Percentiles rank a stretch among this genome's conserved stretches.
These are phyloP conservation scores for Austrofundulus limnaeus DNA, from an alignment of 2,113 vertebrate species.

Conservation along the genomic window DNA sequence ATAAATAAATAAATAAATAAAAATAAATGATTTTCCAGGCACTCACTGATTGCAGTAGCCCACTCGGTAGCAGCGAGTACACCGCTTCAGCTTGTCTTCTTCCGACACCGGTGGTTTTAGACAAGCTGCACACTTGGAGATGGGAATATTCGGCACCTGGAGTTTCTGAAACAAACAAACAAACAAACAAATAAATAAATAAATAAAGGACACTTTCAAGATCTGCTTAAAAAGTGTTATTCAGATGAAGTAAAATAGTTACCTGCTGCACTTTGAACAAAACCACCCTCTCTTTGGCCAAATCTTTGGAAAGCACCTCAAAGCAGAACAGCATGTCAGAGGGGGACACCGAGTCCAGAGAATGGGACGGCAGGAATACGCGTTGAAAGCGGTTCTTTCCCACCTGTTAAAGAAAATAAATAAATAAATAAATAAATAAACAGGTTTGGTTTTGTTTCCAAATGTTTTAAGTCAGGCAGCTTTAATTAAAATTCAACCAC, in stretches of 20 bases:
- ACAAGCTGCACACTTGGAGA: constrained; percentile 93
- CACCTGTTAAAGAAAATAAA: constrained; percentile 80
- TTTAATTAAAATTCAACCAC: background rate
- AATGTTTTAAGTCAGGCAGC: background rate
- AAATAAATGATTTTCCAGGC: no score
- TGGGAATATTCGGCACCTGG: constrained; percentile 89
- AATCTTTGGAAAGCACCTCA: constrained; percentile 91
- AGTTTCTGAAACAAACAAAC: constrained; percentile 80
- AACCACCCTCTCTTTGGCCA: constrained; percentile 92
- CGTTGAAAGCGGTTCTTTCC: constrained; percentile 89
- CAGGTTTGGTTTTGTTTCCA: background rate
- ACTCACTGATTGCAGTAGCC: constrained; percentile 99
- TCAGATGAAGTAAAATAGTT: background rate
- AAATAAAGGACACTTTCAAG: background rate
- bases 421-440: no score
- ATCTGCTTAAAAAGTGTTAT: background rate
- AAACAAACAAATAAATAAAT: no score
- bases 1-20: no score
- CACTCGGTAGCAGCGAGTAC: constrained; percentile 95
- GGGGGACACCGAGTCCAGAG: constrained; percentile 87
- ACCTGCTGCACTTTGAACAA: constrained; percentile 94
- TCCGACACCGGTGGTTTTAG: constrained; percentile 90
- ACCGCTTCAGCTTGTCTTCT: constrained; percentile 94
- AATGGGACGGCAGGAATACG: constrained; percentile 86
- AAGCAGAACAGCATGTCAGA: constrained; percentile 92